phyloP scores from a whole-genome alignment of 2,113 vertebrate genomes.

The Tachycineta bicolor region DNA sequence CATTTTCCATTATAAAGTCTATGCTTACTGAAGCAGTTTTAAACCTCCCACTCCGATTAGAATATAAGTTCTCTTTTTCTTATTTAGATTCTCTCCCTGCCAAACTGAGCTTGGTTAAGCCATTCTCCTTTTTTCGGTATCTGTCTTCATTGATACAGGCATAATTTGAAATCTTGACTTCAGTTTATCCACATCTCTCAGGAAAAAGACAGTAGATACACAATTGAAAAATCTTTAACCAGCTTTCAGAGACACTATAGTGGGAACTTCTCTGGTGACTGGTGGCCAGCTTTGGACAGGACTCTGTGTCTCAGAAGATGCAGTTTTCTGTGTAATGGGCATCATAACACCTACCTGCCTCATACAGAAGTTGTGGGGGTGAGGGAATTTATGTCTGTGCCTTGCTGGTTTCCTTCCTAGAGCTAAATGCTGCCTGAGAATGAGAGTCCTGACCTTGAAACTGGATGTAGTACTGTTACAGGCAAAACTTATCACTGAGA shows the following conservation, averaged over 20 bases:
- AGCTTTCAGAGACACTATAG: neutral
- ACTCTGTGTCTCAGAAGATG: neutral
- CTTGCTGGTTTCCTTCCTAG: neutral
- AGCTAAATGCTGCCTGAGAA: neutral
- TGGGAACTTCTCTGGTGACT: neutral
- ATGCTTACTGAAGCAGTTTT: neutral
- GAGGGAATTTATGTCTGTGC: neutral
- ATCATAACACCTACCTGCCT: neutral
- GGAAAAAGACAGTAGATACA: neutral
- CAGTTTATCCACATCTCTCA: neutral
- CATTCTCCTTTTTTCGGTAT: neutral
- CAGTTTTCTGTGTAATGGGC: neutral
- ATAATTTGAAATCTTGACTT: neutral
- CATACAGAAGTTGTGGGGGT: neutral
- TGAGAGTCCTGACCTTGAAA: constrained; percentile 22
- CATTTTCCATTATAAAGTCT: neutral
- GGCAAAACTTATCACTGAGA: neutral
- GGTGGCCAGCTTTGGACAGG: neutral
- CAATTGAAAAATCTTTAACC: neutral
- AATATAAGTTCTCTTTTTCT: neutral
- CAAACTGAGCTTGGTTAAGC: neutral
- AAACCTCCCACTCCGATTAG: neutral
- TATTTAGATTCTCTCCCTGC: neutral
- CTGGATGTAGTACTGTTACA: neutral
- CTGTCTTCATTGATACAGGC: neutral